phyloP scores from a whole-genome alignment of 2,797 vertebrate genomes.

The Hypotaenidia philippensis region DNA sequence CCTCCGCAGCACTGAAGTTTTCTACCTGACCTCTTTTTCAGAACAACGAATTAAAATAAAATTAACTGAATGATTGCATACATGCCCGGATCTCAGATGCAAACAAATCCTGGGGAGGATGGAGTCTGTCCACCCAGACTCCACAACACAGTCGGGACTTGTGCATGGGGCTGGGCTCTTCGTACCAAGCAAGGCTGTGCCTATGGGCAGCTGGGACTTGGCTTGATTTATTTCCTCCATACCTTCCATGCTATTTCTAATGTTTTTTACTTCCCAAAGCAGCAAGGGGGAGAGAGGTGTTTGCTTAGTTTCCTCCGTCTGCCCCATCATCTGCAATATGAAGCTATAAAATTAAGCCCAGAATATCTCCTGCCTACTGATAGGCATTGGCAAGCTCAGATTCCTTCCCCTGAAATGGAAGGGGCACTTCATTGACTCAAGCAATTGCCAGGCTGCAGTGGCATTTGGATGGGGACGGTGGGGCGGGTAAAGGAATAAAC shows the following conservation, averaged over 20 bases:
- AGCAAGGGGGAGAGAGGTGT: background rate
- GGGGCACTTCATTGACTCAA: background rate
- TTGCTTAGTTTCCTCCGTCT: background rate
- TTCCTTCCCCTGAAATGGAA: background rate
- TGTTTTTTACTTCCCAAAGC: background rate
- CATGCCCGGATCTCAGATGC: background rate
- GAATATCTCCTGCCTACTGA: background rate
- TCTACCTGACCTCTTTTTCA: background rate
- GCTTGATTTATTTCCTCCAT: background rate
- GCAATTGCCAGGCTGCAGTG: background rate
- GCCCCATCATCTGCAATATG: background rate
- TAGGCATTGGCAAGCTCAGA: background rate
- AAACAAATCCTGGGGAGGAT: background rate
- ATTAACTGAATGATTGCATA: background rate
- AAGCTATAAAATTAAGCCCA: background rate
- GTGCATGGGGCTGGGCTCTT: fast-evolving
- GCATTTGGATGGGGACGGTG: background rate
- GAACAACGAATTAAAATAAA: background rate
- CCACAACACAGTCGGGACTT: fast-evolving
- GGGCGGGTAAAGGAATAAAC: background rate
- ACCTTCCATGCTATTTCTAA: background rate
- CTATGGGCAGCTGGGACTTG: background rate
- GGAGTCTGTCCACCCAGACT: background rate
- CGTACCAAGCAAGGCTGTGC: background rate
- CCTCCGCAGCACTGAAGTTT: background rate